A percentile compares a stretch with the other conserved stretches of the same genome.
phyloP scores from a whole-genome alignment of 2,888 invertebrate genomes.

The Chymomyza amoena region DNA sequence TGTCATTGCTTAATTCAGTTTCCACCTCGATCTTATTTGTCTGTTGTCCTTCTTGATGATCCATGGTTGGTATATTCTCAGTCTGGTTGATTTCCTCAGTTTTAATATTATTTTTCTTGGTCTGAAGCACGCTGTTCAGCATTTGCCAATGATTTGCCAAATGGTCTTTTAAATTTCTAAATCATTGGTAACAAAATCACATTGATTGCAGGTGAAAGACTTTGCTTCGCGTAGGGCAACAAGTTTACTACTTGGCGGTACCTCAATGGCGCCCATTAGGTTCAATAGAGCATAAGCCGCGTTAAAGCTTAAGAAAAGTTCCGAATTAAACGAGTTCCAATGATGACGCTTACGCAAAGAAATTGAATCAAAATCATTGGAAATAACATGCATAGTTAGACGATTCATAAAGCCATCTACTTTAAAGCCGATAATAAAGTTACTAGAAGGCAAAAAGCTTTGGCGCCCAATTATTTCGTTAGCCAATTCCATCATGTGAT shows the following conservation, averaged over 20 bases:
- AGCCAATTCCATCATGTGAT: constrained; percentile 54
- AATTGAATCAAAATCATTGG: constrained; percentile 48
- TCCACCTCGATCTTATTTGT: constrained; percentile 15
- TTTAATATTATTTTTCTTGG: neutral
- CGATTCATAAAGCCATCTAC: constrained; percentile 30
- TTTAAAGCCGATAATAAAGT: constrained; percentile 56
- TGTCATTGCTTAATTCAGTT: constrained; percentile 5
- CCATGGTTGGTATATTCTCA: neutral
- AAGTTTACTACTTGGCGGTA: constrained; percentile 18
- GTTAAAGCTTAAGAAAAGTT: constrained; percentile 42
- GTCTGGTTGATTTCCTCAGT: neutral
- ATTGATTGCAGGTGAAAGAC: constrained; percentile 43
- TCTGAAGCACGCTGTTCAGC: constrained; percentile 10
- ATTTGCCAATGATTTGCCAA: constrained; percentile 44
- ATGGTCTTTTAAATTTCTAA: constrained; percentile 39
- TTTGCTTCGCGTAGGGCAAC: neutral
- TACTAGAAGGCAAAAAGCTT: constrained; percentile 6
- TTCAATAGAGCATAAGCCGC: constrained; percentile 32
- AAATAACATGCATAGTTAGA: constrained; percentile 51
- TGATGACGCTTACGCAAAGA: constrained; percentile 29
- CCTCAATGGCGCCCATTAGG: constrained; percentile 36
- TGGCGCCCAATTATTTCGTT: constrained; percentile 44
- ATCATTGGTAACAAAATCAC: constrained; percentile 29
- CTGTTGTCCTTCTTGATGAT: neutral
- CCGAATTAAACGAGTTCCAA: constrained; percentile 59